Conservation (phyloP, 2,888 invertebrate genomes). For the Loripinus fragilis region DNA sequence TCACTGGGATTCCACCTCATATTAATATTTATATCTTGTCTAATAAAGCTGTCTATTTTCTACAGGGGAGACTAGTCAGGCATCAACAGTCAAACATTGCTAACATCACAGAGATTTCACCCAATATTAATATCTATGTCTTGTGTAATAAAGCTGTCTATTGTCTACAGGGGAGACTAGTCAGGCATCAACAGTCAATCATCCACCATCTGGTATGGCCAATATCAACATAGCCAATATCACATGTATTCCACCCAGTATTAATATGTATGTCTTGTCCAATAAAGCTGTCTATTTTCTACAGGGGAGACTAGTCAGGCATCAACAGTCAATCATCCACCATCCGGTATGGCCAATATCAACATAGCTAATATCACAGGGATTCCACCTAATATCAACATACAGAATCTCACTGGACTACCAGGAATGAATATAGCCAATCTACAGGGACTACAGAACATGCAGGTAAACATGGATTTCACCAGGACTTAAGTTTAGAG, state of each 20-base stretch:
- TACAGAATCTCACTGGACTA: conserved; percentile 78
- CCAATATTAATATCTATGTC: conserved; percentile 64
- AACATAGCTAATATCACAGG: conserved; percentile 77
- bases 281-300: not conserved
- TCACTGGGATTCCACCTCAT: not conserved
- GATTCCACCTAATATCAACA: conserved; percentile 79
- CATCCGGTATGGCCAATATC: conserved; percentile 66
- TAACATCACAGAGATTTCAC: not conserved
- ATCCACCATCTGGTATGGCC: conserved; percentile 52
- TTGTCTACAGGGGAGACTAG: conserved; percentile 38
- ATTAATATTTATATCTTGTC: too few species aligned
- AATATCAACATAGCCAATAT: not conserved
- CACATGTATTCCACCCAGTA: not conserved
- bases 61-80: too few species aligned
- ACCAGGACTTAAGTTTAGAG: too few species aligned
- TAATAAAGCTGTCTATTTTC: too few species aligned
- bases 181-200: too few species aligned
- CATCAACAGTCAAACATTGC: too few species aligned
- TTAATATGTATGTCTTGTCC: too few species aligned
- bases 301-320: conserved; percentile 46
- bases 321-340: conserved; percentile 51
- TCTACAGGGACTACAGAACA: conserved; percentile 76
- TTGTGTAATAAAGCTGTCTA: too few species aligned
- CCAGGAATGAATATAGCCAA: conserved; percentile 79
- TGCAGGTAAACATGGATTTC: too few species aligned